A percentile compares a stretch with the other conserved stretches of the same genome.
These are phyloP conservation scores for Polylopha cassiicola DNA, from an alignment of 2,888 invertebrate genomes.

Conservation along the genomic window DNA sequence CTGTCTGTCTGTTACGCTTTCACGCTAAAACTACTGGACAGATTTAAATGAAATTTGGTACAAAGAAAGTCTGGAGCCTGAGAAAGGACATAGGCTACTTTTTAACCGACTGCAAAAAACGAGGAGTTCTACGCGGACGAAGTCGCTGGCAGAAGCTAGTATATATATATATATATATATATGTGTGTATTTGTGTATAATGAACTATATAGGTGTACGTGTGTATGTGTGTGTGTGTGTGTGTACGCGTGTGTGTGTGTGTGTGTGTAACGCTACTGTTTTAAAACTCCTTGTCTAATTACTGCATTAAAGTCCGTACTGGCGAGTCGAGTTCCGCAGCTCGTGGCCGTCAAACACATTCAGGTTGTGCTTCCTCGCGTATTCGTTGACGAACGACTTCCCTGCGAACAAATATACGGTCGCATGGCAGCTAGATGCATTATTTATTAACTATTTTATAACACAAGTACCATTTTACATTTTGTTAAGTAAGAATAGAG, in stretches of 20 bases:
- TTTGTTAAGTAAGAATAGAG: too few relatives aligned
- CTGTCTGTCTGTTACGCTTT: too few relatives aligned
- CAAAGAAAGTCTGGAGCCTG: too few relatives aligned
- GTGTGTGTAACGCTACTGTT: slow-evolving; percentile 8
- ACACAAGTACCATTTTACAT: neutral
- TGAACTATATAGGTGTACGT: neutral
- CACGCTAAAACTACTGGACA: too few relatives aligned
- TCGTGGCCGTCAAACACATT: slow-evolving; percentile 86
- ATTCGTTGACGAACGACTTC: slow-evolving; percentile 84
- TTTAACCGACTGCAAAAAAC: too few relatives aligned
- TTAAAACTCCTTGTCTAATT: slow-evolving; percentile 31
- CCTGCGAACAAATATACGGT: slow-evolving; percentile 72
- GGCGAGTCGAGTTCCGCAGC: slow-evolving; percentile 85
- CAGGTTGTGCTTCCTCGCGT: slow-evolving; percentile 84
- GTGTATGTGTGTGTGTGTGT: slow-evolving; percentile 6
- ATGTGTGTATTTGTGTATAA: neutral
- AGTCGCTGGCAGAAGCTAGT: too few relatives aligned
- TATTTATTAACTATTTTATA: slow-evolving; percentile 22
- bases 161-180: too few relatives aligned
- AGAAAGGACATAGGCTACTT: too few relatives aligned
- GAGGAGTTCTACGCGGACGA: too few relatives aligned
- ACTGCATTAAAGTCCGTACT: slow-evolving; percentile 87
- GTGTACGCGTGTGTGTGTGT: too few relatives aligned
- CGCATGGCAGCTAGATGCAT: slow-evolving; percentile 37
- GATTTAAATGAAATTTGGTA: too few relatives aligned